phyloP scores from a whole-genome alignment of 2,888 invertebrate genomes.

The Ptycholaimellus sp. region DNA sequence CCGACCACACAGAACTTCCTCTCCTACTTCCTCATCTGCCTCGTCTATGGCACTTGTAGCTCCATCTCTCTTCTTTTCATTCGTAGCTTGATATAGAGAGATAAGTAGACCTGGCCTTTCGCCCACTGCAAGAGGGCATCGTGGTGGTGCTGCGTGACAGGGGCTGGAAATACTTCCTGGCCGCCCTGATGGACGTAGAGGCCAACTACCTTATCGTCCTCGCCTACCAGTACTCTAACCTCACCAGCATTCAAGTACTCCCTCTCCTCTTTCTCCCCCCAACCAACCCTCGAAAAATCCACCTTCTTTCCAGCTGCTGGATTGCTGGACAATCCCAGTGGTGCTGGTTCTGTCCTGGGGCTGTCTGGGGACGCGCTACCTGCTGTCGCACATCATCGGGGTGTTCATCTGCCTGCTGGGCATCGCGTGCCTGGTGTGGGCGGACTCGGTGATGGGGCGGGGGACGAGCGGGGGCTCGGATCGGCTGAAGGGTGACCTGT shows the following conservation, averaged over 20 bases:
- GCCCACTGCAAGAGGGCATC: conserved; percentile 39
- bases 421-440: conserved; percentile 55
- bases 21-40: conserved; percentile 49
- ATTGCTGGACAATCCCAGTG: conserved; percentile 59
- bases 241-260: conserved; percentile 45
- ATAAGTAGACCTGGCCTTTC: conserved; percentile 37
- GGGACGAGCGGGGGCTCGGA: conserved; percentile 35
- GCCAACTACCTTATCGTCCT: conserved; percentile 55
- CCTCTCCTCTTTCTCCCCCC: too few species aligned
- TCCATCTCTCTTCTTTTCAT: too few species aligned
- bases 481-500: conserved; percentile 54
- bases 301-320: conserved; percentile 50
- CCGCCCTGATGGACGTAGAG: conserved; percentile 56
- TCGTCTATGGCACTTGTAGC: conserved; percentile 54
- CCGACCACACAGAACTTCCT: conserved; percentile 55
- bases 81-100: not conserved
- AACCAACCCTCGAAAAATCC: too few species aligned
- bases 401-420: conserved; percentile 34
- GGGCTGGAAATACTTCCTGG: conserved; percentile 51
- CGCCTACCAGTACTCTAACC: conserved; percentile 49
- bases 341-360: conserved; percentile 52
- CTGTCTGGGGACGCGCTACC: conserved; percentile 47
- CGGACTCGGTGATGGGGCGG: conserved; percentile 41
- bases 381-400: conserved; percentile 13
- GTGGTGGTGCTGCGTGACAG: conserved; percentile 42